These are phyloP conservation scores for Ptyas mucosa DNA, from an alignment of 2,113 vertebrate species.

Conservation along the genomic window DNA sequence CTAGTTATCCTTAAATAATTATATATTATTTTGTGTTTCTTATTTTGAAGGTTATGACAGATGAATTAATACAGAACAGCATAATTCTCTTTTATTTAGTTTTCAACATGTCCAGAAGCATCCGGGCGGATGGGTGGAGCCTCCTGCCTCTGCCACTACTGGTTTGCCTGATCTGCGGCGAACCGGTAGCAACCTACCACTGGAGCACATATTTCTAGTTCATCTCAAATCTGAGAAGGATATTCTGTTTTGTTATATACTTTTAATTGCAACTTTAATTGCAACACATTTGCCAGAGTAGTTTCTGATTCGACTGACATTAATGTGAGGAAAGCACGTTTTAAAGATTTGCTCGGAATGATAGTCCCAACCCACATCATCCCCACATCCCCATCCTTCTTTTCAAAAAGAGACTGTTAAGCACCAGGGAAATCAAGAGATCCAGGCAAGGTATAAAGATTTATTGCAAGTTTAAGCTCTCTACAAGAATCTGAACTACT, in stretches of 20 bases:
- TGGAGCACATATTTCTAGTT: not conserved
- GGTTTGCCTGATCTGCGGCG: too few species aligned
- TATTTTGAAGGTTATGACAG: not conserved
- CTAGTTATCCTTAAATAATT: constrained; percentile 2
- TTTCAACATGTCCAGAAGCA: not conserved
- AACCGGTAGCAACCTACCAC: too few species aligned
- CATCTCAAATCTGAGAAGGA: not conserved
- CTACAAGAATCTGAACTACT: not conserved
- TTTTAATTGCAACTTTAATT: not conserved
- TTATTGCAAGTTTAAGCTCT: not conserved
- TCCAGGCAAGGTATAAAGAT: not conserved
- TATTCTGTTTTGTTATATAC: not conserved
- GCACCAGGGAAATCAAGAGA: not conserved
- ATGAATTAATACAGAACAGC: not conserved
- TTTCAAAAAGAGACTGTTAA: not conserved
- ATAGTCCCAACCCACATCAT: not conserved
- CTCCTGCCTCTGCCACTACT: too few species aligned
- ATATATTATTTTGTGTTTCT: not conserved
- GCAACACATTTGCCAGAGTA: not conserved
- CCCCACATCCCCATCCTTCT: too few species aligned
- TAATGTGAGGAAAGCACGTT: not conserved
- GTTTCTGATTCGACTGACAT: not conserved
- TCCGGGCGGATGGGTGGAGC: too few species aligned
- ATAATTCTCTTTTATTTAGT: not conserved
- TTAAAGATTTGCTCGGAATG: not conserved